Evolutionary conservation across 1,140 invertebrate species (phyloP).

Genomic region (Cydia pomonella): DNA sequence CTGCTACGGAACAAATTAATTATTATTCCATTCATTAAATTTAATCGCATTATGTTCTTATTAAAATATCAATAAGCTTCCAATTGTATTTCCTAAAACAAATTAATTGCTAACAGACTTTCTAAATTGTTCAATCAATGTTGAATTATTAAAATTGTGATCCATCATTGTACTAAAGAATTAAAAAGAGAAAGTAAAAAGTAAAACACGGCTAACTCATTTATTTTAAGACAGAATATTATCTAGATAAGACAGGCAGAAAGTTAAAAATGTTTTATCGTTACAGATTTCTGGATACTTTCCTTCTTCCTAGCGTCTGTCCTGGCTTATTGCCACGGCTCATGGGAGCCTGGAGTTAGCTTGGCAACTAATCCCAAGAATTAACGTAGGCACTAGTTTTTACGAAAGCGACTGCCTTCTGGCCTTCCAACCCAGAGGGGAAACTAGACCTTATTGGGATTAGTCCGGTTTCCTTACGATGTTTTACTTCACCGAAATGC

Average conservation of each 20-base stretch:
- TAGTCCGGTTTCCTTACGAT: too few species aligned
- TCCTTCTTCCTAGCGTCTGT: too few species aligned
- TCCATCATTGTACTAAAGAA: neutral
- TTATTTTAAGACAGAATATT: neutral
- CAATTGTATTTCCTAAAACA: neutral
- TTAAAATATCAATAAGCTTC: neutral
- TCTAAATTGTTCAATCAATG: constrained; percentile 10
- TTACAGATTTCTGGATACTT: constrained; percentile 14
- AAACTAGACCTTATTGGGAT: too few species aligned
- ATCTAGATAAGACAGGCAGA: constrained; percentile 20
- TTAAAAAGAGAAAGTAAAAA: constrained; percentile 28
- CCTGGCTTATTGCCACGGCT: too few species aligned
- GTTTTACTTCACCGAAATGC: too few species aligned
- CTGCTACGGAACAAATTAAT: neutral
- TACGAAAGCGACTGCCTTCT: too few species aligned
- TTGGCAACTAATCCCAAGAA: too few species aligned
- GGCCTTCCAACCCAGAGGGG: too few species aligned
- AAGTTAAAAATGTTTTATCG: constrained; percentile 12
- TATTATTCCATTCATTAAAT: neutral
- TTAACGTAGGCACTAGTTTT: too few species aligned
- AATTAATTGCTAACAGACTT: neutral
- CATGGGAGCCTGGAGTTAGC: too few species aligned
- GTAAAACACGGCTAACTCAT: neutral
- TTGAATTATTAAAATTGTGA: neutral
- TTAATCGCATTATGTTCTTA: neutral